phyloP scores from a whole-genome alignment of 1,140 invertebrate species.

The Cephus cinctus region DNA sequence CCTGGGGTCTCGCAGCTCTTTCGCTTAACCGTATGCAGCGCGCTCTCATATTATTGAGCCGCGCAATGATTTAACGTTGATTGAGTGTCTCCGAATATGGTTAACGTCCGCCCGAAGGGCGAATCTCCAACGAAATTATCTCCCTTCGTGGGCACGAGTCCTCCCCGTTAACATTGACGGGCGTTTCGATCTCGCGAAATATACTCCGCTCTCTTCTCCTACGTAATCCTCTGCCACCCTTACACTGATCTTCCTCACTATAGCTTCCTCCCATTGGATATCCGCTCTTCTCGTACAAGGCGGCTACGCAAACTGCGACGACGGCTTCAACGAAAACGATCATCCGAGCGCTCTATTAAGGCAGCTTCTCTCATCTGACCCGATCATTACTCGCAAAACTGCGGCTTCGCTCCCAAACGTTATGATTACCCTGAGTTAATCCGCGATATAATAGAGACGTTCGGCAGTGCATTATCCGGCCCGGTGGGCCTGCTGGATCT shows the following conservation, averaged over 20 bases:
- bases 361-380: too few species aligned
- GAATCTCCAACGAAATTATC: slow-evolving; percentile 22
- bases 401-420: slow-evolving; percentile 17
- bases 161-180: too few species aligned
- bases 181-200: too few species aligned
- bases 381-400: slow-evolving; percentile 25
- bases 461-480: slow-evolving; percentile 16
- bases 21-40: background rate
- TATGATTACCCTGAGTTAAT: slow-evolving; percentile 34
- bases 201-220: too few species aligned
- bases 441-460: slow-evolving; percentile 36
- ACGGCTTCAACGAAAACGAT: too few species aligned
- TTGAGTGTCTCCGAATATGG: slow-evolving; percentile 33
- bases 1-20: slow-evolving; percentile 14
- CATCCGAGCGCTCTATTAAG: too few species aligned
- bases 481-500: slow-evolving; percentile 18
- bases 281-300: slow-evolving; percentile 1
- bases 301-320: too few species aligned
- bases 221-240: background rate
- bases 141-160: slow-evolving; percentile 2
- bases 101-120: slow-evolving; percentile 12
- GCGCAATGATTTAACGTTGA: slow-evolving; percentile 33
- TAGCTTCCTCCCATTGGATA: too few species aligned
- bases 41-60: slow-evolving; percentile 13
- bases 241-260: background rate